These are phyloP conservation scores for Poliocrania exsul DNA, from an alignment of 2,797 vertebrate genomes.

Conservation along the genomic window DNA sequence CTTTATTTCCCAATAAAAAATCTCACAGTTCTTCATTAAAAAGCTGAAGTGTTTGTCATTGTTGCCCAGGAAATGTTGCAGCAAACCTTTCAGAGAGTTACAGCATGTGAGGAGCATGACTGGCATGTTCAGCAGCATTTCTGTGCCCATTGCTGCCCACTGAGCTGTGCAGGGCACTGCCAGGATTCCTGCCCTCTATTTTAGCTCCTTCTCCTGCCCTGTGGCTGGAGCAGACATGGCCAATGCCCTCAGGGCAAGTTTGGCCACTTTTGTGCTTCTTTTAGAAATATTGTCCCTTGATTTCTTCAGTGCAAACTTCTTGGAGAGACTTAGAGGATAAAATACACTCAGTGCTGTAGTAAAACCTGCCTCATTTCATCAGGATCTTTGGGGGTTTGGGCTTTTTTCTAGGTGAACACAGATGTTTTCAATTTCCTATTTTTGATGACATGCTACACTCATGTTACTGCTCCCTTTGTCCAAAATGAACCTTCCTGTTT, in stretches of 20 bases:
- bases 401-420: neutral
- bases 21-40: neutral
- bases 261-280: neutral
- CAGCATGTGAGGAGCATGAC: neutral
- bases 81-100: neutral
- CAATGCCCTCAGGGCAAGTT: neutral
- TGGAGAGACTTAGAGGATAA: neutral
- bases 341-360: neutral
- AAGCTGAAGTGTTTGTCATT: neutral
- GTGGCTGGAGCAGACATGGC: neutral
- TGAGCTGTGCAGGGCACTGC: neutral
- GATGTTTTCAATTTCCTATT: neutral
- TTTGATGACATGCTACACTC: neutral
- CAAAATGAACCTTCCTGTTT: neutral
- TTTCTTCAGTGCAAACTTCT: neutral
- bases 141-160: neutral
- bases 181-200: neutral
- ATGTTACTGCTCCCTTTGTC: neutral
- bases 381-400: neutral
- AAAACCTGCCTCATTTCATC: neutral
- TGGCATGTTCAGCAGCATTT: conserved; percentile 39
- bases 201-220: neutral
- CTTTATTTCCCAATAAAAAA: neutral
- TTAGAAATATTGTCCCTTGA: neutral
- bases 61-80: neutral